These are phyloP conservation scores for Melierax canorus DNA, from an alignment of 2,113 vertebrate genomes.

Conservation along the genomic window DNA sequence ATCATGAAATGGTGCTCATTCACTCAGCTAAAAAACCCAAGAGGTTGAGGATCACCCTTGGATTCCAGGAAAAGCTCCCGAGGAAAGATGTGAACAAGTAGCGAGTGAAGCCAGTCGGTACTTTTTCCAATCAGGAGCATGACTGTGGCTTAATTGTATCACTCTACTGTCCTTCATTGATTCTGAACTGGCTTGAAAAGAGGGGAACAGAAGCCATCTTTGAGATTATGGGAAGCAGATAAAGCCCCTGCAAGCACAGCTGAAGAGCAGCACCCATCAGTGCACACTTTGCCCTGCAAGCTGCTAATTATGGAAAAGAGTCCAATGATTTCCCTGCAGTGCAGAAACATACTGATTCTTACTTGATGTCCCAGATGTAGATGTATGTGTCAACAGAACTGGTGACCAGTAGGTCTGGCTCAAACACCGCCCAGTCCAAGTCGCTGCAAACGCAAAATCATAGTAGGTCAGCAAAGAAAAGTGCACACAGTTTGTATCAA, in stretches of 20 bases:
- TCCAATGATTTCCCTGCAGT: neutral
- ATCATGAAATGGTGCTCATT: neutral
- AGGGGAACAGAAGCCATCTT: neutral
- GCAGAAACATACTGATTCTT: slow-evolving; percentile 32
- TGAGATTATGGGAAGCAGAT: neutral
- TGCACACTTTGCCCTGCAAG: neutral
- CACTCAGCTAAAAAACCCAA: neutral
- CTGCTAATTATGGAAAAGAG: neutral
- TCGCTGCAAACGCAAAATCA: slow-evolving; percentile 76
- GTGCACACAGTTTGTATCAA: neutral
- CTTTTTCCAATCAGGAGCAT: neutral
- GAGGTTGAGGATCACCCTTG: neutral
- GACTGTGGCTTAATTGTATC: neutral
- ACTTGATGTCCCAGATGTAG: slow-evolving; percentile 99
- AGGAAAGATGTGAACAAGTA: neutral
- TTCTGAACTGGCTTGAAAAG: neutral
- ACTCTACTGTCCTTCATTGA: neutral
- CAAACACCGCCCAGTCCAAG: slow-evolving; percentile 97
- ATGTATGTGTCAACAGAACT: slow-evolving; percentile 99
- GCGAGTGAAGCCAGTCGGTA: neutral
- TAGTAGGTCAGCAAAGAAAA: neutral
- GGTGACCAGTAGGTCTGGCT: slow-evolving; percentile 91
- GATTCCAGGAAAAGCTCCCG: neutral
- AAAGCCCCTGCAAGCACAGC: neutral
- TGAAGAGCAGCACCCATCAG: neutral